Evolutionary conservation across 2,797 vertebrate species (phyloP), one percentile per base, ranked within the genome.

Genomic region (Brotogeris chrysoptera): DNA sequence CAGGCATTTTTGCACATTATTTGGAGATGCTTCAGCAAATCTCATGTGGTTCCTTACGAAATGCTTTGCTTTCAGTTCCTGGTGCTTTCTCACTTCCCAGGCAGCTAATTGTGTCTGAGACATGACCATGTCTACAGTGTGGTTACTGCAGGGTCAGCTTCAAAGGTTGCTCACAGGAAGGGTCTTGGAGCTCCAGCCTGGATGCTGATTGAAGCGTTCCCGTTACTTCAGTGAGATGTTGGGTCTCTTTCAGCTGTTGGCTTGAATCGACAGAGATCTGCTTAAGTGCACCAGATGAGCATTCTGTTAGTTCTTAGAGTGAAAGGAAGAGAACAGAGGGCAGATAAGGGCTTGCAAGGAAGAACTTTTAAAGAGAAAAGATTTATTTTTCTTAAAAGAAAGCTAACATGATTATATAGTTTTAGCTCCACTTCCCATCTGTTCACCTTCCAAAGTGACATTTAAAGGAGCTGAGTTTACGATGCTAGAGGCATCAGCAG

Each of bases 401-500:
- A 36, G 25, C 28, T 65, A 90, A 73, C 9, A 3, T n/a, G 49
- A 72, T 91, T 90, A 55, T 76, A 10, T 86, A 79, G 94, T 94
- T 93, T 90, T 57, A 88, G 41, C 80, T 95, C 69, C n/a, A 73
- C 73, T 96, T 97, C 82, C 95, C 95, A 96, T 96, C 96, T 96
- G 94, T 92, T 96, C 95, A 95, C 92, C 94, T 96, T 94, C 92
- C 86, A 52, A 91, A 95, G 65, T 96, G 95, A 94, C 94, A 96
- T 96, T 96, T 96, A 95, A 85, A 79, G 69, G 64, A 96, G 86
- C 70, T 36, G 90, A 95, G 80, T 91, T 96, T 92, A 88, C 3
- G 1, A 60, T 79, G 95, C 93, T 95, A 49, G 85, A 96, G 95
- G 95, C 95, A 93, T 86, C 88, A 72, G 93, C 89, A 88, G 85